phyloP scores from a whole-genome alignment of 2,113 vertebrate species.

The Hippocampus guttulatus region DNA sequence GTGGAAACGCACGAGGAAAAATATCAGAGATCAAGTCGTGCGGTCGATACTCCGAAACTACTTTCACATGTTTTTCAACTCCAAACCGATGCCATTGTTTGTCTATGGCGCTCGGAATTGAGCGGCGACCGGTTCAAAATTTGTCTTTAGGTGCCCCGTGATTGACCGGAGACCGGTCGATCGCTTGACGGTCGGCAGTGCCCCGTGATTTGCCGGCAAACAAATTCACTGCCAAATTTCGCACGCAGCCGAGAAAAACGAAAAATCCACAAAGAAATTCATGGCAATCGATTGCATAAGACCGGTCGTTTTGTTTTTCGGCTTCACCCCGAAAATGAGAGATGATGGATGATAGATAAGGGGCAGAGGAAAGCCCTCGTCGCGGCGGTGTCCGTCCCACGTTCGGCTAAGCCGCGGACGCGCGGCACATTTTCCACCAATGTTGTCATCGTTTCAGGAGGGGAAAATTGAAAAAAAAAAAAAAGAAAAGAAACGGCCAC shows the following conservation, averaged over 20 bases:
- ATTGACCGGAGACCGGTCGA: background rate
- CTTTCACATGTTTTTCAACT: background rate
- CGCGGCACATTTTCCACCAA: slow-evolving; percentile 25
- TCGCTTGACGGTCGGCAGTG: no score
- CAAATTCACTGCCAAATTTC: no score
- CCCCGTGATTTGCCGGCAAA: no score
- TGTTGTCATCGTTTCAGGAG: slow-evolving; percentile 5
- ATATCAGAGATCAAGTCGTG: background rate
- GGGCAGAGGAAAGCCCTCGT: no score
- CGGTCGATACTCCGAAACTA: background rate
- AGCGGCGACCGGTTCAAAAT: no score
- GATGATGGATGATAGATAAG: no score
- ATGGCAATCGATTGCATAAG: background rate
- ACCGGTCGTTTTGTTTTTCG: background rate
- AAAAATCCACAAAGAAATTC: no score
- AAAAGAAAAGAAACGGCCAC: slow-evolving; percentile 3
- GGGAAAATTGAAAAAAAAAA: slow-evolving; percentile 10
- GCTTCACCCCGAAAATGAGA: background rate
- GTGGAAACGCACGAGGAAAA: background rate
- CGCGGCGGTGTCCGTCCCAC: no score
- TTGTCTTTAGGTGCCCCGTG: background rate
- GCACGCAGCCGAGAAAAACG: background rate
- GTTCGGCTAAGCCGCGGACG: slow-evolving; percentile 7
- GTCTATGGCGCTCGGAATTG: background rate
- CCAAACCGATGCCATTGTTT: background rate